Conservation (phyloP, 2,797 vertebrate species). For the Tauraco hartlaubi region DNA sequence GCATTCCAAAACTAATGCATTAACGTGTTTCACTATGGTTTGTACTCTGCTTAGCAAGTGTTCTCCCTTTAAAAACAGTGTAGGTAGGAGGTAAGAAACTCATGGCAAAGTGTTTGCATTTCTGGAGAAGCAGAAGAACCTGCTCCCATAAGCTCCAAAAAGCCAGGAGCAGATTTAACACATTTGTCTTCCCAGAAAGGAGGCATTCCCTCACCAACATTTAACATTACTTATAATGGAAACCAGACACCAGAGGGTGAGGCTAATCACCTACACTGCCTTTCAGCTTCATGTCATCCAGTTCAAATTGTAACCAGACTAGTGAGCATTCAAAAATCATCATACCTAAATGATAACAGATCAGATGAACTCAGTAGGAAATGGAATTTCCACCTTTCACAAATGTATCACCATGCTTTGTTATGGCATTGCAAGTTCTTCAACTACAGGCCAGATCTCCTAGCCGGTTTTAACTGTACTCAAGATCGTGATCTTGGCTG, state of each 20-base stretch:
- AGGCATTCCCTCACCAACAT: background rate
- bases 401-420: background rate
- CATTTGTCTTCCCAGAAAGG: background rate
- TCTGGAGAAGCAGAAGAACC: background rate
- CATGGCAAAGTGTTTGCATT: background rate
- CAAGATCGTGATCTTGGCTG: background rate
- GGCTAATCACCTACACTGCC: background rate
- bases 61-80: background rate
- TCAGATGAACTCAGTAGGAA: background rate
- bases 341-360: background rate
- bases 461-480: background rate
- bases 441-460: background rate
- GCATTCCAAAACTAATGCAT: background rate
- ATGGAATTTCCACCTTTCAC: background rate
- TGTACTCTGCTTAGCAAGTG: background rate
- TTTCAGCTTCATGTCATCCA: background rate
- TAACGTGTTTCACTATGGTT: background rate
- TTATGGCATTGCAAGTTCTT: background rate
- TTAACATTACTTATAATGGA: background rate
- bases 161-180: background rate
- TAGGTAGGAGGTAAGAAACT: background rate
- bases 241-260: background rate
- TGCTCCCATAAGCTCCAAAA: background rate
- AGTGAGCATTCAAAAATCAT: background rate
- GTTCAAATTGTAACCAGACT: background rate